Evolutionary conservation across 2,888 invertebrate species (phyloP).

Genomic region (Mallateleia sp.): DNA sequence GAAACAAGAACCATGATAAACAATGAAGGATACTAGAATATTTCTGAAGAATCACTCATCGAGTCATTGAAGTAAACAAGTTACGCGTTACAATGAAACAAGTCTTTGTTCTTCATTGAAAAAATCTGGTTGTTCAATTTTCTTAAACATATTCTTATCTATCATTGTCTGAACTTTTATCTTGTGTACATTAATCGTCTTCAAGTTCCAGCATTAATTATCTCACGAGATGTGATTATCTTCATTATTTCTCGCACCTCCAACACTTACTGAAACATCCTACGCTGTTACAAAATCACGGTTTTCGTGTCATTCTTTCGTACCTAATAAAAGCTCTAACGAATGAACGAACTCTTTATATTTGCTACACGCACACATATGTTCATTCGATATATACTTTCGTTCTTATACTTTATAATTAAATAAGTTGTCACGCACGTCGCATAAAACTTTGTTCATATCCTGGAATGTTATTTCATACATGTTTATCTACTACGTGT

Average conservation of each 20-base stretch:
- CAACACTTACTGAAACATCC: slow-evolving; percentile 58
- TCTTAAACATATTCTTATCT: slow-evolving; percentile 64
- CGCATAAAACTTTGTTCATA: slow-evolving; percentile 55
- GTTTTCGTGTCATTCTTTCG: slow-evolving; percentile 48
- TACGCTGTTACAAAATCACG: slow-evolving; percentile 62
- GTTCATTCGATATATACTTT: slow-evolving; percentile 17
- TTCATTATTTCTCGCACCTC: slow-evolving; percentile 69
- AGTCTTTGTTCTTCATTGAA: slow-evolving; percentile 56
- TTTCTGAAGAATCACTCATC: slow-evolving; percentile 73
- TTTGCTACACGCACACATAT: slow-evolving; percentile 9
- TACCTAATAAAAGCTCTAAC: slow-evolving; percentile 51
- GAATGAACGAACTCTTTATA: slow-evolving; percentile 44
- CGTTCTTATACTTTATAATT: slow-evolving; percentile 45
- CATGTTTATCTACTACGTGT: slow-evolving; percentile 48
- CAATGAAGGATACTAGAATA: slow-evolving; percentile 21
- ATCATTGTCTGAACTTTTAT: slow-evolving; percentile 67
- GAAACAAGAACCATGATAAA: slow-evolving; percentile 31
- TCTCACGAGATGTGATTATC: slow-evolving; percentile 64
- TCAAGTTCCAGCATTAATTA: slow-evolving; percentile 75
- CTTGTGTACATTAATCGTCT: slow-evolving; percentile 72
- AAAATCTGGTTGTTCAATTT: slow-evolving; percentile 55
- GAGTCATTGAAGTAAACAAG: slow-evolving; percentile 45
- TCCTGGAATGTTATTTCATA: slow-evolving; percentile 45
- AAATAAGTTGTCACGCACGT: slow-evolving; percentile 52
- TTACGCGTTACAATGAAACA: slow-evolving; percentile 43